These are phyloP conservation scores for Oophaga pumilio DNA, from an alignment of 2,113 vertebrate genomes.

Conservation along the genomic window DNA sequence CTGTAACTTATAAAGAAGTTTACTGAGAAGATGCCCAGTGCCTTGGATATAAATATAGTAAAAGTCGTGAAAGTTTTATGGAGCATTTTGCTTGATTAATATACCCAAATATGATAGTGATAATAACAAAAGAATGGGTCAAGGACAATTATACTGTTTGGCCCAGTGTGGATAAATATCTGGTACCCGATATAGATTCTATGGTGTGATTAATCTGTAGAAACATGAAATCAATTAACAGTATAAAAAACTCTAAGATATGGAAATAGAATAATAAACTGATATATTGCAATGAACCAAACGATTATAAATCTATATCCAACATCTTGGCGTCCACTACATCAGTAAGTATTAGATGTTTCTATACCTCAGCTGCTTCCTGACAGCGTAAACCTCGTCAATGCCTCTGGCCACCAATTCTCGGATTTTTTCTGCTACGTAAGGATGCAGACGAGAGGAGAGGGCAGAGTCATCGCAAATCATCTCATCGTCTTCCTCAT, in stretches of 20 bases:
- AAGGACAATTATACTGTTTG: not conserved
- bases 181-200: not conserved
- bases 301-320: not conserved
- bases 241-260: not conserved
- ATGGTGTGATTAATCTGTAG: not conserved
- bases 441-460: conserved; percentile 82
- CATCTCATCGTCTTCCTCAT: conserved; percentile 75
- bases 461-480: conserved; percentile 70
- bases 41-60: too few species aligned
- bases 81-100: too few species aligned
- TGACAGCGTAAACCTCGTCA: conserved; percentile 82
- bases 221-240: not conserved
- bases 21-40: too few species aligned
- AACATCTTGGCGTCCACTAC: not conserved
- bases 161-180: not conserved
- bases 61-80: too few species aligned
- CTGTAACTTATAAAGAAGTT: too few species aligned
- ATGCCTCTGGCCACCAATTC: conserved; percentile 81
- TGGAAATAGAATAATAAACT: not conserved
- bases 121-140: not conserved
- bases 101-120: not conserved
- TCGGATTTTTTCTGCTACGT: conserved; percentile 81
- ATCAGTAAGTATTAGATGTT: not conserved
- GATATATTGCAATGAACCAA: too few species aligned
- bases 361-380: conserved; percentile 84